phyloP scores from a whole-genome alignment of 2,888 invertebrate species.

The Caenorhabditis plicata region DNA sequence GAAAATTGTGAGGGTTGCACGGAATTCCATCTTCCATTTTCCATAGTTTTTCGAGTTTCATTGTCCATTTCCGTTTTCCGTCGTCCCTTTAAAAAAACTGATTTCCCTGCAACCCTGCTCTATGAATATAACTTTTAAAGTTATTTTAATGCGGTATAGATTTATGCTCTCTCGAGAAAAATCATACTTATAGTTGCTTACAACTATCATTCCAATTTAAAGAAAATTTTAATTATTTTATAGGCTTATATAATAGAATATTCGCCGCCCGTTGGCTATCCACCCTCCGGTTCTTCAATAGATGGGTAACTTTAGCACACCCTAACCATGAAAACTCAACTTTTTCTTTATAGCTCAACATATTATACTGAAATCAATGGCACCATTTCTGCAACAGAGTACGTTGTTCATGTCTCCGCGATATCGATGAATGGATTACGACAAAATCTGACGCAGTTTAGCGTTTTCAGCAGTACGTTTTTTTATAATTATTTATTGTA shows the following conservation, averaged over 20 bases:
- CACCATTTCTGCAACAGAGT: conserved; percentile 58
- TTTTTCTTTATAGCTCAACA: conserved; percentile 31
- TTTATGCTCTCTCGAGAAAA: no score
- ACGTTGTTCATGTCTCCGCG: conserved; percentile 50
- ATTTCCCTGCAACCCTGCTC: no score
- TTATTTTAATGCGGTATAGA: no score
- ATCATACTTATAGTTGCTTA: conserved; percentile 4
- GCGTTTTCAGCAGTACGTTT: conserved; percentile 50
- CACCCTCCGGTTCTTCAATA: conserved; percentile 35
- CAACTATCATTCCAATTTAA: not conserved
- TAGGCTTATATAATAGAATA: conserved; percentile 53
- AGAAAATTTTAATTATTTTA: conserved; percentile 3
- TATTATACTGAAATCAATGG: conserved; percentile 47
- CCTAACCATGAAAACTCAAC: not conserved
- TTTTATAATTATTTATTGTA: no score
- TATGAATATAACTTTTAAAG: no score
- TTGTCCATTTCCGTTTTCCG: no score
- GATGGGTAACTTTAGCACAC: conserved; percentile 16
- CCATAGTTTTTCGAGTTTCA: no score
- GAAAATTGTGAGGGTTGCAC: no score
- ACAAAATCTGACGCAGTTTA: conserved; percentile 38
- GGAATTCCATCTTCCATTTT: no score
- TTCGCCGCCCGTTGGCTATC: conserved; percentile 52
- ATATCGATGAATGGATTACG: conserved; percentile 46
- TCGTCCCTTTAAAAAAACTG: no score